Evolutionary conservation across 2,888 invertebrate species (phyloP).

Genomic region (Atrina japonica): DNA sequence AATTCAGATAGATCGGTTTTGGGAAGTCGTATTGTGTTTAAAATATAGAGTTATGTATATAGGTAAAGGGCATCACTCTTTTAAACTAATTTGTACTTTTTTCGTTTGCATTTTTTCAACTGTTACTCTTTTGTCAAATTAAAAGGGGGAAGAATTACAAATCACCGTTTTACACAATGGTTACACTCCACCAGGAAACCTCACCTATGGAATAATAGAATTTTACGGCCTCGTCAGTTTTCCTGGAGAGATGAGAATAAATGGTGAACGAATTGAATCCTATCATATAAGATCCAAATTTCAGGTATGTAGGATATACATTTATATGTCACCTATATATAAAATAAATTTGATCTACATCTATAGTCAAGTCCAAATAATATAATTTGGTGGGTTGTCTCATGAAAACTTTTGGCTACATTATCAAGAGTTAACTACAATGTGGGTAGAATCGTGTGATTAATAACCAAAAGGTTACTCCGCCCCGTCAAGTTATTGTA

Average conservation of each 20-base stretch:
- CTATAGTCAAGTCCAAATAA: neutral
- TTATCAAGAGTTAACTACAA: too few relatives aligned
- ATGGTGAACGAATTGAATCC: constrained; percentile 20
- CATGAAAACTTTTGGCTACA: too few relatives aligned
- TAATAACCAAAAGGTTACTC: too few relatives aligned
- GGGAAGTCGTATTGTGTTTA: too few relatives aligned
- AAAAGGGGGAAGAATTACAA: constrained; percentile 47
- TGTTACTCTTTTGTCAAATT: too few relatives aligned
- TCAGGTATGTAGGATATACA: constrained; percentile 14
- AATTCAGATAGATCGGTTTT: too few relatives aligned
- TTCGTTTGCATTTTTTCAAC: neutral
- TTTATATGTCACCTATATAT: neutral
- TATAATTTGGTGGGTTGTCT: too few relatives aligned
- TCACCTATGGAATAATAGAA: constrained; percentile 48
- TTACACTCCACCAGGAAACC: constrained; percentile 24
- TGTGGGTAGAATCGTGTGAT: too few relatives aligned
- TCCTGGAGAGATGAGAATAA: constrained; percentile 35
- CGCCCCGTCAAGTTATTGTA: too few relatives aligned
- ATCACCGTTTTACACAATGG: constrained; percentile 33
- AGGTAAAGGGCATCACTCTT: too few relatives aligned
- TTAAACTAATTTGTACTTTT: neutral
- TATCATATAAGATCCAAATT: constrained; percentile 23
- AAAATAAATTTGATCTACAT: too few relatives aligned
- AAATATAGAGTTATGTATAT: too few relatives aligned
- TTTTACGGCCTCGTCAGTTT: constrained; percentile 48